Conservation (phyloP, 1,140 invertebrate species). For the Aphaenogaster ashmeadi region DNA sequence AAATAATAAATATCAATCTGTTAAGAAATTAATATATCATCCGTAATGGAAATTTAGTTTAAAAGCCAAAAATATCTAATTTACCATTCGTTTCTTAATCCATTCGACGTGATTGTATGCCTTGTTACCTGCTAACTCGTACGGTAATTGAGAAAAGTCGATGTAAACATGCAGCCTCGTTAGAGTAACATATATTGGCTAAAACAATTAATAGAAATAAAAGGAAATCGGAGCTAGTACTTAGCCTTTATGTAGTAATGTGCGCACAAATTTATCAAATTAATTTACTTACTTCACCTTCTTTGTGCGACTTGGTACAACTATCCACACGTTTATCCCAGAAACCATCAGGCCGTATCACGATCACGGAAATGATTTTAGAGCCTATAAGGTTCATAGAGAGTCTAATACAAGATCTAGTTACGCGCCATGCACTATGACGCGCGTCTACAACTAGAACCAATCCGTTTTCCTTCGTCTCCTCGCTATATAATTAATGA, state of each 20-base stretch:
- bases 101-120: conserved; percentile 93
- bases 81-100: conserved; percentile 92
- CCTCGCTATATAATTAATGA: conserved; percentile 79
- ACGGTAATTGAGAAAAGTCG: conserved; percentile 92
- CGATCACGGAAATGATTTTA: conserved; percentile 88
- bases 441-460: conserved; percentile 90
- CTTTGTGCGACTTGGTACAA: conserved; percentile 89
- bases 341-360: conserved; percentile 91
- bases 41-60: not conserved
- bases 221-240: conserved; percentile 9
- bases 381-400: conserved; percentile 87
- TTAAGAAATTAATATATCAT: not conserved
- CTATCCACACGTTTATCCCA: conserved; percentile 92
- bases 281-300: conserved; percentile 88
- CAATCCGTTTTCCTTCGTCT: conserved; percentile 87
- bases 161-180: conserved; percentile 91
- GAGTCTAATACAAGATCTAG: conserved; percentile 89
- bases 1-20: conserved; percentile 35
- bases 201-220: conserved; percentile 76
- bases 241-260: not conserved
- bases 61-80: conserved; percentile 34
- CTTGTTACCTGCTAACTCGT: conserved; percentile 93
- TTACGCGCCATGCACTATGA: conserved; percentile 89
- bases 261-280: not conserved
- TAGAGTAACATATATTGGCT: conserved; percentile 90